Base-by-base conservation (phyloP, 2,113 vertebrate genomes). In the Balaeniceps rex region DNA sequence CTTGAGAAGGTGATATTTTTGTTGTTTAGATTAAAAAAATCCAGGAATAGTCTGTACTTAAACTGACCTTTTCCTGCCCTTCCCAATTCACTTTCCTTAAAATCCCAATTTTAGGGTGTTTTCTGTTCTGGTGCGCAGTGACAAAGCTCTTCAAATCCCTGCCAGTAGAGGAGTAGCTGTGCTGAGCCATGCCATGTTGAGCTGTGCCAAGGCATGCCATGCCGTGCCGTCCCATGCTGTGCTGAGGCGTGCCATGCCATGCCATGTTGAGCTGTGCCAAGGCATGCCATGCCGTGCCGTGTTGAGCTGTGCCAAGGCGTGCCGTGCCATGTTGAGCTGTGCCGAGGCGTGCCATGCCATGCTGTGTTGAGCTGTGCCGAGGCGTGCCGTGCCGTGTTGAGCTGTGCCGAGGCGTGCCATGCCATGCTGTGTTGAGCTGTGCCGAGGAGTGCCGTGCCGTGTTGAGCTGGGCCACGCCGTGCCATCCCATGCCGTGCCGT, bases 11-110 rank as follows among this genome's bases (percentile, higher is more conserved):
- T 80, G 12, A 24, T 23, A 8, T 38, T 80, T 66, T 36, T 54
- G 18, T 49, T 66, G 60, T 18, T 75, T 52, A 3, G 14, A 4
- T 47, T 33, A 12, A 22, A 42, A 42, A 69, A 38, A 9, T 12
- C 8, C 16, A 2, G 11, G 19, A n/a, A 2, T 21, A 19, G 4
- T 4, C 55, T 36, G 24, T 36, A 1, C 34, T 34, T 26, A 5
- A 31, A 9, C 11, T 10, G 40, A 10, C 9, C 18, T 63, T 31
- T 40, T 19, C 42, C 31, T 52, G 13, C 5, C 11, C 34, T 61
- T 71, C 31, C 47, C 66, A 17, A 10, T 12, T 11, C 25, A 10
- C 6, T 19, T 13, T 1, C 29, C 12, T 8, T 22, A 10, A 82
- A 38, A 40, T 33, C 49, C 4, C 13, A 6, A 0, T n/a, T 46